Conservation (phyloP, 2,113 vertebrate genomes). For the Gobius niger region DNA sequence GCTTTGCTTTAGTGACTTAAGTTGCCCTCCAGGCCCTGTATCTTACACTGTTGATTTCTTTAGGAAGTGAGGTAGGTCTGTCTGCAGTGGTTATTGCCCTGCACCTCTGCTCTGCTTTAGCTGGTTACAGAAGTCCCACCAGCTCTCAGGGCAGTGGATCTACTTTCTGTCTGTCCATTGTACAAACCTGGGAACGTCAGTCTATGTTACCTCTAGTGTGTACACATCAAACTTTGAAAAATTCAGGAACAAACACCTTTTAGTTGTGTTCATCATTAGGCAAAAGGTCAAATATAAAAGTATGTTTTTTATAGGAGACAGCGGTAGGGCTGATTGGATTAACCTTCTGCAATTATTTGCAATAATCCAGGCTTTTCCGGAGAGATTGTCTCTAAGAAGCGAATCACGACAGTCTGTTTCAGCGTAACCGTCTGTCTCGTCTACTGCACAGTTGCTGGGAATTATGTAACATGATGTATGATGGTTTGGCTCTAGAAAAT, state of each 20-base stretch:
- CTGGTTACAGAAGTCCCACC: neutral
- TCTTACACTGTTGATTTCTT: slow-evolving; percentile 34
- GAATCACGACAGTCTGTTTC: slow-evolving; percentile 10
- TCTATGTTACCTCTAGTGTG: neutral
- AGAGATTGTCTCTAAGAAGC: slow-evolving; percentile 1
- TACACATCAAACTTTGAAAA: neutral
- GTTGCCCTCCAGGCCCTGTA: slow-evolving; percentile 9
- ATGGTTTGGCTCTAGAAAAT: slow-evolving; percentile 22
- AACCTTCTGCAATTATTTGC: slow-evolving; percentile 1
- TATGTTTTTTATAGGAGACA: neutral
- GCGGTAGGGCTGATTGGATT: neutral
- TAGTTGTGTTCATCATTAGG: neutral
- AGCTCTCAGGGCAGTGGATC: neutral
- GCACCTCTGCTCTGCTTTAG: no score
- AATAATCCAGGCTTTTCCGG: neutral
- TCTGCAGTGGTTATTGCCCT: no score
- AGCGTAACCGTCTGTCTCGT: slow-evolving; percentile 15
- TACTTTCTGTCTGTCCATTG: neutral
- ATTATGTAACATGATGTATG: slow-evolving; percentile 34
- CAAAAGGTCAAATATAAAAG: neutral
- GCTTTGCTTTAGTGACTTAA: slow-evolving; percentile 35
- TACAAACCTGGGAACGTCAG: slow-evolving; percentile 7
- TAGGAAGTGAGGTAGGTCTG: slow-evolving; percentile 21
- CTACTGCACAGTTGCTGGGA: neutral
- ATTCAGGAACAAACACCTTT: no score